These are phyloP conservation scores for Oceanites oceanicus DNA, from an alignment of 2,113 vertebrate species.

Conservation along the genomic window DNA sequence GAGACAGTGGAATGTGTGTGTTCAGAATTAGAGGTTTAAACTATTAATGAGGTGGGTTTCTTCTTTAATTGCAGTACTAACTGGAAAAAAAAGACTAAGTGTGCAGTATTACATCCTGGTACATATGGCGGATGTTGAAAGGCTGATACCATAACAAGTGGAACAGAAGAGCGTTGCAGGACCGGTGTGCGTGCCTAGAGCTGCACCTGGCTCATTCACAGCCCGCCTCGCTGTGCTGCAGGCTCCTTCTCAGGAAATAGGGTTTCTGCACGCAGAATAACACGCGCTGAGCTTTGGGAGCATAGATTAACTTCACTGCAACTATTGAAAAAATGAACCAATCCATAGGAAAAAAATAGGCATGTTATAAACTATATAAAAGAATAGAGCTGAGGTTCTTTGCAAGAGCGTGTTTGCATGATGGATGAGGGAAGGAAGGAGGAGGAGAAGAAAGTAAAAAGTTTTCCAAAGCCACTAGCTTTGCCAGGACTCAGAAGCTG, in stretches of 20 bases:
- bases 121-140: background rate
- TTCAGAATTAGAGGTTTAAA: background rate
- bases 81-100: background rate
- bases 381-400: background rate
- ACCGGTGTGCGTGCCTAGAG: background rate
- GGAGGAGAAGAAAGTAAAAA: background rate
- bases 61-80: background rate
- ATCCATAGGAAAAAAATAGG: background rate
- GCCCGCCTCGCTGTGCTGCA: background rate
- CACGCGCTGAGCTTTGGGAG: accelerated
- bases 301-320: background rate
- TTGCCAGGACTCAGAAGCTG: background rate
- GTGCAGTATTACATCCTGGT: background rate
- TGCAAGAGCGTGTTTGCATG: background rate
- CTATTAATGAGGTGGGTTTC: background rate
- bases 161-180: background rate
- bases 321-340: background rate
- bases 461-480: background rate
- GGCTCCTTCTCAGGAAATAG: background rate
- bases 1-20: background rate
- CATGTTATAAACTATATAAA: background rate
- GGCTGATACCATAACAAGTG: background rate
- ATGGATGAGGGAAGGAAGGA: background rate
- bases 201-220: background rate
- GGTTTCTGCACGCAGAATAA: background rate